phyloP scores from a whole-genome alignment of 2,888 invertebrate genomes.

The Erannis defoliaria region DNA sequence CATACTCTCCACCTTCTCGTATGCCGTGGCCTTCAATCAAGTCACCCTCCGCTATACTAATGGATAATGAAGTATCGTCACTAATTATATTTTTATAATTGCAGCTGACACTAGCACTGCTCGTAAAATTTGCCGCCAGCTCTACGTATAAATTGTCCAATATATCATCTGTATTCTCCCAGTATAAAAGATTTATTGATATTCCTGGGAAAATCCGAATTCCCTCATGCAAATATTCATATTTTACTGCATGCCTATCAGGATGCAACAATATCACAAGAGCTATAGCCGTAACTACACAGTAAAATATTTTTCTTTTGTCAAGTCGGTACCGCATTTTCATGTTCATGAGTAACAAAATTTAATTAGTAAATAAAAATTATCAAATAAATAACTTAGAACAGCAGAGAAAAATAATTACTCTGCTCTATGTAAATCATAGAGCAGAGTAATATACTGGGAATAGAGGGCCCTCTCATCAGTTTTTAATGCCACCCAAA shows the following conservation, averaged over 20 bases:
- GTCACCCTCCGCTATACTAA: conserved; percentile 68
- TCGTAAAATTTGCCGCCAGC: conserved; percentile 78
- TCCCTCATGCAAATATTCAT: conserved; percentile 70
- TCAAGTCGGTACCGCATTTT: conserved; percentile 63
- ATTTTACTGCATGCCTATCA: conserved; percentile 64
- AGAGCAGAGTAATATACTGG: no score
- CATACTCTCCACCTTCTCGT: conserved; percentile 76
- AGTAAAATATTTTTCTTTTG: conserved; percentile 69
- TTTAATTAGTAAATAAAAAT: no score
- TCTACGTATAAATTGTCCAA: conserved; percentile 71
- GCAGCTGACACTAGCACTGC: conserved; percentile 66
- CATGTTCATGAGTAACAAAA: no score
- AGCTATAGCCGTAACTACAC: conserved; percentile 54
- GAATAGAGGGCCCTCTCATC: no score
- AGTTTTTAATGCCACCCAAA: no score
- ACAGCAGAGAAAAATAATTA: no score
- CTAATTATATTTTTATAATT: conserved; percentile 70
- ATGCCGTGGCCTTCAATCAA: conserved; percentile 71
- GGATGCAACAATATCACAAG: conserved; percentile 70
- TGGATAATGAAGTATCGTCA: conserved; percentile 69
- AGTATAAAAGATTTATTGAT: not conserved
- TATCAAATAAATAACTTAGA: no score
- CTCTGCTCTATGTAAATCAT: no score
- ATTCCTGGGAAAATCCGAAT: not conserved
- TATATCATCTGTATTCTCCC: conserved; percentile 51